Evolutionary conservation across 2,888 invertebrate species (phyloP), one percentile per base, ranked within the genome.

Genomic region (Erpobdella octoculata): DNA sequence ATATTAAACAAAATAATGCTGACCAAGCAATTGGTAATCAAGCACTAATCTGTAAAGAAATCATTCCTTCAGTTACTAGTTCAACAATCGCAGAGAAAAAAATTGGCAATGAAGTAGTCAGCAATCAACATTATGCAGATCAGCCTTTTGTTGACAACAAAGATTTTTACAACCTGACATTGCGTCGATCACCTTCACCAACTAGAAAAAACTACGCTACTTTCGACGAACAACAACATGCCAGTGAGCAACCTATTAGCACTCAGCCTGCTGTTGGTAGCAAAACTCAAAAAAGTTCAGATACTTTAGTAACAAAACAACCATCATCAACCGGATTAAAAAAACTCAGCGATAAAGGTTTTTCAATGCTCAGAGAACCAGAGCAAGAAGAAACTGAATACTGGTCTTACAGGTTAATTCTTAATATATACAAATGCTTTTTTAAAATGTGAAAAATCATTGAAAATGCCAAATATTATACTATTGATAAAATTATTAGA

Each of bases 301-400:
- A 38, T 12, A 37, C 41, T 41, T 18, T 46, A 21, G 28, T 67
- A 25, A 67, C 46, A 28, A 67, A 25, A 18, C 67, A 67, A 28
- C 67, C 67, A 28, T 25, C n/a, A 35, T 18, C 4, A 6, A 65
- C 21, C 6, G 46, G 15, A 33, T 25, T 46, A 1, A 21, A 18
- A 5, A 41, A 33, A n/a, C n/a, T n/a, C n/a, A n/a, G 28, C 21
- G 53, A 53, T 25, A 53, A 53, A 15, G 53, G 53, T 53, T 53
- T n/a, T n/a, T n/a, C 46, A 4, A 4, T 21, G 18, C 37, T 65
- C 5, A 69, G 69, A 53, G 18, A 9, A 12, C 69, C 69, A 5
- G 69, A 69, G 48, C 69, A 69, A 33, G 35, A 69, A 21, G 69
- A 69, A 46, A 69, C 69, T 8, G 69, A 69, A 21, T 35, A 58